Evolutionary conservation across 2,797 vertebrate genomes (phyloP).

Genomic region (Trachops cirrhosus): DNA sequence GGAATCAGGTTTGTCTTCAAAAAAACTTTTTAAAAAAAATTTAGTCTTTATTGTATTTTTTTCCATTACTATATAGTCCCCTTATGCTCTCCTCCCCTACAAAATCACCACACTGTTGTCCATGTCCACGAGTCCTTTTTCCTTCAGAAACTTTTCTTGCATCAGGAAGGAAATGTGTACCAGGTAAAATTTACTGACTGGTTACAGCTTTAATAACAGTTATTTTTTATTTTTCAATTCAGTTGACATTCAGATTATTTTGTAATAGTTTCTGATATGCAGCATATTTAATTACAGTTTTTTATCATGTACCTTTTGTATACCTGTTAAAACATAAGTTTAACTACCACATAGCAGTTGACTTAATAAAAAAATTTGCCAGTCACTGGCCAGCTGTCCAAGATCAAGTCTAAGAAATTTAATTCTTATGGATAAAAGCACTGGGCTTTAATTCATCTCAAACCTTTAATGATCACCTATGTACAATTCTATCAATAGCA

Average conservation of each 20-base stretch:
- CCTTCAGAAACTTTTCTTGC: background rate
- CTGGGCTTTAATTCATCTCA: background rate
- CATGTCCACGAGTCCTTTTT: no score
- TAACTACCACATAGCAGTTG: background rate
- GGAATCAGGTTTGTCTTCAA: background rate
- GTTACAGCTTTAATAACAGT: background rate
- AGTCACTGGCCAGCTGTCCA: background rate
- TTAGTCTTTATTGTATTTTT: no score
- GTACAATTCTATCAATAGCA: background rate
- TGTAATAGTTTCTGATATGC: background rate
- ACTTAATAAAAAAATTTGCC: background rate
- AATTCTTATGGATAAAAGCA: background rate
- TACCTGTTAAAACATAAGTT: background rate
- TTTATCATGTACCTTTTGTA: background rate
- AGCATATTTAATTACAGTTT: background rate
- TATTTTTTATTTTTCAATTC: background rate
- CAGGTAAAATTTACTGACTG: background rate
- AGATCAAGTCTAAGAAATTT: background rate
- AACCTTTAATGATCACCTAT: conserved; percentile 13
- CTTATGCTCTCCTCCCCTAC: no score
- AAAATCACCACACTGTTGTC: no score
- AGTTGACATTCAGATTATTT: background rate
- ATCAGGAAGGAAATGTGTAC: background rate
- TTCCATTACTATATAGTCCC: no score
- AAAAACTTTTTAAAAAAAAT: no score